A percentile compares a stretch with the other conserved stretches of the same genome.
These are phyloP conservation scores for Bovichtus variegatus DNA, from an alignment of 2,797 vertebrate genomes.

Conservation along the genomic window DNA sequence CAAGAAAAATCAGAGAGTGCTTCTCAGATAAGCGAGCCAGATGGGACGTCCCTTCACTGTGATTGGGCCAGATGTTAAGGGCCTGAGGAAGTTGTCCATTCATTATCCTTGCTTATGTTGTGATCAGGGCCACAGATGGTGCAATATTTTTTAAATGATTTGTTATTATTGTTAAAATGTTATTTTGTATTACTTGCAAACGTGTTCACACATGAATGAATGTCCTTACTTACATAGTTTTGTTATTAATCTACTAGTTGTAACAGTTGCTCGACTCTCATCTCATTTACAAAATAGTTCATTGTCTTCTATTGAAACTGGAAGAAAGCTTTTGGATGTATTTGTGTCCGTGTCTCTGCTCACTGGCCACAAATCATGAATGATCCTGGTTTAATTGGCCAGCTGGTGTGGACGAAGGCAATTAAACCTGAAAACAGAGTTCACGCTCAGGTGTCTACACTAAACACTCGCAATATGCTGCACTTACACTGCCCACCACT, in stretches of 20 bases:
- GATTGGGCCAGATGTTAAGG: constrained; percentile 29
- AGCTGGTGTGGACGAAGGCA: no score
- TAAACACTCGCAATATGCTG: no score
- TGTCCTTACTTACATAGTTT: neutral
- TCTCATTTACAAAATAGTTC: neutral
- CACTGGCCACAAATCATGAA: neutral
- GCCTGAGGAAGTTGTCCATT: constrained; percentile 12
- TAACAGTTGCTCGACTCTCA: neutral
- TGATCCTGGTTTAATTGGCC: neutral
- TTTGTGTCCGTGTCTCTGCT: neutral
- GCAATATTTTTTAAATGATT: neutral
- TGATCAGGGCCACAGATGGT: constrained; percentile 7
- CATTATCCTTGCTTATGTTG: constrained; percentile 13
- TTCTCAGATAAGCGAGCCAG: constrained; percentile 18
- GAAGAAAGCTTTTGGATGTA: neutral
- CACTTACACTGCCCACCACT: neutral
- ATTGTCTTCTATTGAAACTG: neutral
- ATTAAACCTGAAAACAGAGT: no score
- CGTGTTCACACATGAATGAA: neutral
- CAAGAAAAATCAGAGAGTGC: no score
- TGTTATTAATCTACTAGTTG: neutral
- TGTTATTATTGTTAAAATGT: neutral
- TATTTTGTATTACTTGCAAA: neutral
- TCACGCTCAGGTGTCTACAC: no score
- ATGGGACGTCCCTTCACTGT: constrained; percentile 26